Evolutionary conservation across 2,113 vertebrate genomes (phyloP), one percentile per base, ranked within the genome.

Genomic region (Chaetodon trifascialis): DNA sequence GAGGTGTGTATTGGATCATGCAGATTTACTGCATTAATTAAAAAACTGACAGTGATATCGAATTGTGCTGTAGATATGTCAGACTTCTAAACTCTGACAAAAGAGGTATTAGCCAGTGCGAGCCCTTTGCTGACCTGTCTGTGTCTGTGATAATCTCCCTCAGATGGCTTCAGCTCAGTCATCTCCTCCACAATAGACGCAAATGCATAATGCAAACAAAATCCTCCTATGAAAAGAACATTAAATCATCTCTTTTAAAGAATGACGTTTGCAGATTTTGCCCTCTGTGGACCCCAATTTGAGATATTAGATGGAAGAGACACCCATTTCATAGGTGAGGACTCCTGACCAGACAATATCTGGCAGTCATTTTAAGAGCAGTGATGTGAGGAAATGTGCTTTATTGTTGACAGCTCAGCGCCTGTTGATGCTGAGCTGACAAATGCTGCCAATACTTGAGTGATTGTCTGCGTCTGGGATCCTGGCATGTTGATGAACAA

Each of bases 401-500:
- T 76, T 79, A 58, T 84, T 80, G 78, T 80, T 84, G 77, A 74
- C 84, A 83, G 65, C 63, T 83, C 70, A 46, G 46, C 8, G 55
- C 65, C 78, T 78, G 76, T 76, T 82, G 88, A 87, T 86, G 84
- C 82, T 72, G 79, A 70, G 82, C 84, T 92, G 91, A 92, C 84
- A 86, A 92, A 93, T 68, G 52, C 85, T 67, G 83, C 88, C 72
- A 11, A 90, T 84, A 73, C 79, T 64, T 92, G 82, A 94, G 84
- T 72, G 86, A 94, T 92, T 64, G 87, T 86, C 82, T 74, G 86
- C 17, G 55, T 87, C 86, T 75, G 58, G n/a, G 65, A 80, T 90
- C 74, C 80, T 79, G 88, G 83, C 91, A 88, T 80, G 79, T 91
- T 94, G 92, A 94, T 87, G 62, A 93, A 94, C 88, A 77, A 72